Conservation (phyloP, 1,140 invertebrate species). For the Drosophila melanogaster region Release_6_plus_ISO1_MT NC_004354.4:1721501-1722000, state of each 20-base stretch:
- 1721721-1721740: constrained; percentile 56
- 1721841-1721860: background rate
- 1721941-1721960: background rate
- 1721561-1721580: constrained; percentile 76
- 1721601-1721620: constrained; percentile 81
- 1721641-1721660: constrained; percentile 68
- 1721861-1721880: too few species aligned
- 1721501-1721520: background rate
- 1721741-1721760: background rate
- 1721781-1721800: constrained; percentile 50
- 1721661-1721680: constrained; percentile 30
- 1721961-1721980: constrained; percentile 9
- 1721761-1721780: constrained; percentile 49
- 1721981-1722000: constrained; percentile 65
- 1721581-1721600: constrained; percentile 56
- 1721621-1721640: constrained; percentile 83
- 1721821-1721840: background rate
- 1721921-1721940: too few species aligned
- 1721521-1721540: constrained; percentile 6
- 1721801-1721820: constrained; percentile 30
- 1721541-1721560: constrained; percentile 83
- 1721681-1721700: constrained; percentile 20
- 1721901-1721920: too few species aligned
- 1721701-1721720: constrained; percentile 1
- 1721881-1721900: too few species aligned